These are phyloP conservation scores for Thaleichthys pacificus DNA, from an alignment of 2,797 vertebrate species.

Conservation along the genomic window DNA sequence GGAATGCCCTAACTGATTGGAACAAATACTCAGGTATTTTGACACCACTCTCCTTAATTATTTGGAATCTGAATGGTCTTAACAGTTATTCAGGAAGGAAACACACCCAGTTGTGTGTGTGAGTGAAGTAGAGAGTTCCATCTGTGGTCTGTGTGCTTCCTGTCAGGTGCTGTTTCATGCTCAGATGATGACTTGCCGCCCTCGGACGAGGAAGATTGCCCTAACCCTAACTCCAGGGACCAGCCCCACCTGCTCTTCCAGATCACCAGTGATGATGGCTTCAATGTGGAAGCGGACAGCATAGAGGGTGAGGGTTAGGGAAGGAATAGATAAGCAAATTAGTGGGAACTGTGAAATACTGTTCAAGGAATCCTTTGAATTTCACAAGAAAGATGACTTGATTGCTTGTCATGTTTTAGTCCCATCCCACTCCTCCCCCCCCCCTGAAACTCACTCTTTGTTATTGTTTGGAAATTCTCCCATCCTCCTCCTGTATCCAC, in stretches of 20 bases:
- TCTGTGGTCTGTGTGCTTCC: not conserved
- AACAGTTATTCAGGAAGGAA: too few relatives aligned
- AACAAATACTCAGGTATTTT: slow-evolving; percentile 78
- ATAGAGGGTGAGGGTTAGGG: slow-evolving; percentile 77
- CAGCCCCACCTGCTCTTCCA: slow-evolving; percentile 85
- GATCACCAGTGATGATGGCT: slow-evolving; percentile 90
- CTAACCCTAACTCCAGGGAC: slow-evolving; percentile 60
- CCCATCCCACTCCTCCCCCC: not conserved
- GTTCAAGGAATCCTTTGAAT: not conserved
- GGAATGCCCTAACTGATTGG: slow-evolving; percentile 77
- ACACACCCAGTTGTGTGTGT: too few relatives aligned
- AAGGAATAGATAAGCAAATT: too few relatives aligned
- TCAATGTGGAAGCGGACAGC: slow-evolving; percentile 86
- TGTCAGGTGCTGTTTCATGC: slow-evolving; percentile 76
- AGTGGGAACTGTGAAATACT: not conserved
- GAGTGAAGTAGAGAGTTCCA: too few relatives aligned
- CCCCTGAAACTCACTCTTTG: not conserved
- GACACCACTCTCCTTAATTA: too few relatives aligned
- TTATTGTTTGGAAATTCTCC: not conserved
- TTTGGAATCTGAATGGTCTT: not conserved
- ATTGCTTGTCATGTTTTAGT: not conserved
- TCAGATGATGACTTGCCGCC: slow-evolving; percentile 82
- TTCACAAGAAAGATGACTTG: not conserved
- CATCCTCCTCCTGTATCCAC: not conserved
- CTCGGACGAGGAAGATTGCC: slow-evolving; percentile 77